Conservation (phyloP, 1,140 invertebrate genomes). For the Micrasema minimum region DNA sequence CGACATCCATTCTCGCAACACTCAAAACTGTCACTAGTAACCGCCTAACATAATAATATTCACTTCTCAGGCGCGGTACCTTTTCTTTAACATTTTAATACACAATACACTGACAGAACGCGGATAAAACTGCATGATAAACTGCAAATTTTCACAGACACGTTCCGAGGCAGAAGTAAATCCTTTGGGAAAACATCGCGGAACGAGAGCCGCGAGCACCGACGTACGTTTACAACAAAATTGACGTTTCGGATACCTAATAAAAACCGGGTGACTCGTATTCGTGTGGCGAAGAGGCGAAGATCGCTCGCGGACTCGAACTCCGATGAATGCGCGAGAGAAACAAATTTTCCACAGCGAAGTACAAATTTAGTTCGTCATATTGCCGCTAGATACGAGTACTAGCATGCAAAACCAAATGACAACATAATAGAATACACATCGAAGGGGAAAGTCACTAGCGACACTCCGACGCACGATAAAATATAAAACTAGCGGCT, state of each 20-base stretch:
- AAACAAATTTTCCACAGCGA: slow-evolving; percentile 10
- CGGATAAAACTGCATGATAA: neutral
- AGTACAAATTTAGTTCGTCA: slow-evolving; percentile 6
- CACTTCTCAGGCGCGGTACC: no score
- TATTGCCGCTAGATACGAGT: slow-evolving; percentile 18
- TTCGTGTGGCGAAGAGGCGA: neutral
- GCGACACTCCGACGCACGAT: no score
- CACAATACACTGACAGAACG: neutral
- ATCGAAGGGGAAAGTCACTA: no score
- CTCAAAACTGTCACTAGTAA: slow-evolving; percentile 36
- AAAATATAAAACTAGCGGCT: no score
- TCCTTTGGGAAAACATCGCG: no score
- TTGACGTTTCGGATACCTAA: slow-evolving; percentile 44
- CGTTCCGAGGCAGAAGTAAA: no score
- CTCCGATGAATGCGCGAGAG: neutral
- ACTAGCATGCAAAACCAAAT: slow-evolving; percentile 30
- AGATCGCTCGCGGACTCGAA: neutral
- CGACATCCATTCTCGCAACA: slow-evolving; percentile 38
- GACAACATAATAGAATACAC: slow-evolving; percentile 41
- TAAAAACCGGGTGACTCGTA: slow-evolving; percentile 16
- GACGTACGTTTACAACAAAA: slow-evolving; percentile 44
- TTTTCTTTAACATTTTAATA: slow-evolving; percentile 1
- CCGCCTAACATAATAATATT: slow-evolving; percentile 27
- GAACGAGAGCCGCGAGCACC: slow-evolving; percentile 6
- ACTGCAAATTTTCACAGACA: slow-evolving; percentile 18